phyloP scores from a whole-genome alignment of 53 echinoderm and acorn worm species.

The Astropecten irregularis region DNA sequence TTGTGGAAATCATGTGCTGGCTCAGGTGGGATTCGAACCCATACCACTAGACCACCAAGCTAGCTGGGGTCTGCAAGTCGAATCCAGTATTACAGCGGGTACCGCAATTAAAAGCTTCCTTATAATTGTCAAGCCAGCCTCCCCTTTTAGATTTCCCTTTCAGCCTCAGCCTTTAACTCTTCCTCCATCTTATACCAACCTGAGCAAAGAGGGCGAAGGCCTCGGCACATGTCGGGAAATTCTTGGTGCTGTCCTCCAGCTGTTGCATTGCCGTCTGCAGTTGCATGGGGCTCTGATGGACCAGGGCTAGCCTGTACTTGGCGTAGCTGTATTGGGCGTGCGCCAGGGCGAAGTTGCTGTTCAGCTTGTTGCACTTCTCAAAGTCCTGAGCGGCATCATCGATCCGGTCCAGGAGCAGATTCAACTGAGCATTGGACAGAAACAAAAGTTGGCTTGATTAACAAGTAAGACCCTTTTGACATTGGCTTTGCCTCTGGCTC shows the following conservation, averaged over 20 bases:
- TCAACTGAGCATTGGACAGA: constrained; percentile 68
- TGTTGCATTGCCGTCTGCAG: constrained; percentile 84
- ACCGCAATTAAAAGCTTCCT: too few relatives aligned
- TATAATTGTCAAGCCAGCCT: too few relatives aligned
- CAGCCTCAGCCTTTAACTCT: too few relatives aligned
- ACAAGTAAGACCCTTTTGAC: not conserved
- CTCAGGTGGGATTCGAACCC: too few relatives aligned
- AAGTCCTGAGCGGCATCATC: constrained; percentile 91
- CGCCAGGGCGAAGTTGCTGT: constrained; percentile 86
- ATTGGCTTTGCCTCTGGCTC: too few relatives aligned
- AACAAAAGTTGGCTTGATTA: not conserved
- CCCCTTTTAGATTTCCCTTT: too few relatives aligned
- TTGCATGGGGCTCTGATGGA: constrained; percentile 90
- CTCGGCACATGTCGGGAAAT: constrained; percentile 86
- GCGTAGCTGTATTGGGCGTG: constrained; percentile 98
- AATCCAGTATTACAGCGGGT: too few relatives aligned
- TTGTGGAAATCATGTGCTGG: too few relatives aligned
- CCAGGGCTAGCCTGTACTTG: constrained; percentile 74
- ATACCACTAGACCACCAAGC: too few relatives aligned
- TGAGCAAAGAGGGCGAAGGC: constrained; percentile 91
- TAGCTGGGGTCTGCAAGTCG: too few relatives aligned
- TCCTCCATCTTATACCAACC: too few relatives aligned
- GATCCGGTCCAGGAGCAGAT: constrained; percentile 84
- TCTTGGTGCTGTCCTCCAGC: constrained; percentile 80
- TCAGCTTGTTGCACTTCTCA: constrained; percentile 87